Evolutionary conservation across 2,113 vertebrate species (phyloP).

Genomic region (Sciurus niger): DNA sequence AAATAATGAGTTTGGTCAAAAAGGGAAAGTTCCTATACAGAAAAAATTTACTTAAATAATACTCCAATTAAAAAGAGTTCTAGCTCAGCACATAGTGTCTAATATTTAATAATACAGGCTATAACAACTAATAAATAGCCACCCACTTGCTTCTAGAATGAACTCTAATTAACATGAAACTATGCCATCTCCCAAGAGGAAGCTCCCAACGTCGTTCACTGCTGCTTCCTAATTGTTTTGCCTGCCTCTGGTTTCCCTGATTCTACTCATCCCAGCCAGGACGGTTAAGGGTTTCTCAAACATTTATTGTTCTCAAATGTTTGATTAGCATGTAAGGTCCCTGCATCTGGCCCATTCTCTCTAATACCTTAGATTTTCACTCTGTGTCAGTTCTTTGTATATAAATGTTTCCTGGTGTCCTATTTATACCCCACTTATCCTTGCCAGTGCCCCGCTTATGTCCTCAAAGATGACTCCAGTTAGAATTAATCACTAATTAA

Average conservation of each 20-base stretch:
- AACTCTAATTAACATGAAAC: background rate
- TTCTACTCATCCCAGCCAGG: background rate
- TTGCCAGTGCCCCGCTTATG: background rate
- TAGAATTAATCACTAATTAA: background rate
- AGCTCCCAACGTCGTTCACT: background rate
- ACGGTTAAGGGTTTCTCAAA: background rate
- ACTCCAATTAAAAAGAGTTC: slow-evolving; percentile 6
- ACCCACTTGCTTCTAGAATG: background rate
- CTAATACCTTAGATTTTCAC: too few species aligned
- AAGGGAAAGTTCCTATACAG: background rate
- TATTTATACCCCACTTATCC: background rate
- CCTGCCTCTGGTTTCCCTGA: background rate
- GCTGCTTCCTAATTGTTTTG: background rate
- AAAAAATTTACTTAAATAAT: slow-evolving; percentile 31
- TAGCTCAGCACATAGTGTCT: background rate
- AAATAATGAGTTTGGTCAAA: slow-evolving; percentile 39
- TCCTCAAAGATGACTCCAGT: background rate
- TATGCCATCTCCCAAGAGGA: background rate
- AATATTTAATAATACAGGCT: background rate
- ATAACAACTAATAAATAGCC: background rate
- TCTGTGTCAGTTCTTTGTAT: background rate
- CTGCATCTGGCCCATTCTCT: background rate
- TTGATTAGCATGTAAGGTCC: background rate
- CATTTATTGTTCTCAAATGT: background rate
- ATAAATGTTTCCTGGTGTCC: background rate